phyloP scores from a whole-genome alignment of 2,113 vertebrate genomes.

The Catagonus wagneri region DNA sequence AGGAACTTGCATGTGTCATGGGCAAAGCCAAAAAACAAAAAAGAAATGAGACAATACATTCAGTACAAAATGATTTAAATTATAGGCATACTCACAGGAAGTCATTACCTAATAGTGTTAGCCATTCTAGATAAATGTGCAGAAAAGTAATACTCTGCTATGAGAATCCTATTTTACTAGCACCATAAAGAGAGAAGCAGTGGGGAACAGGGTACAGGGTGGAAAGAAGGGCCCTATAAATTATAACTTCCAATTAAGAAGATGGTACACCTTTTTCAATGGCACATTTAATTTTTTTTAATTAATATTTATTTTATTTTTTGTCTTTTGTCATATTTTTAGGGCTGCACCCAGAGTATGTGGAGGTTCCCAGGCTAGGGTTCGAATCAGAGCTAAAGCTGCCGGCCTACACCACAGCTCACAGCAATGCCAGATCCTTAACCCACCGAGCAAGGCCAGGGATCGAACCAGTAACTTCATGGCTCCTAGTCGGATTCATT shows the following conservation, averaged over 20 bases:
- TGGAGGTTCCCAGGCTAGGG: no score
- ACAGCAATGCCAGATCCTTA: no score
- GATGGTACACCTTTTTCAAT: background rate
- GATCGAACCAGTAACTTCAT: no score
- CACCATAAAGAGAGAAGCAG: background rate
- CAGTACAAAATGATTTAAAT: background rate
- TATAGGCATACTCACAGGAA: background rate
- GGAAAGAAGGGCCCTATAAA: background rate
- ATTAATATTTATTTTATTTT: no score
- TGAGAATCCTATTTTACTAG: background rate
- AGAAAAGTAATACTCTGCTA: background rate
- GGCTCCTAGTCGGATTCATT: no score
- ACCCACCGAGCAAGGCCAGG: no score
- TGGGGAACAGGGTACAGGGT: rapidly evolving
- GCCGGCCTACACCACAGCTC: no score
- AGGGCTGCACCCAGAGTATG: no score
- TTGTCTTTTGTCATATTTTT: no score
- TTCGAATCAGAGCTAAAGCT: no score
- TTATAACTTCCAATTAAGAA: background rate
- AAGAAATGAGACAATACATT: background rate
- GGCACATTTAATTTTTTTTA: background rate
- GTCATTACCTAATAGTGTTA: background rate
- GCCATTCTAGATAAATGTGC: background rate
- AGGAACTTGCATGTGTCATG: no score
- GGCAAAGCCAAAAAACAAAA: no score